Conservation (phyloP, 2,113 vertebrate species). For the Odocoileus hemionus region DNA sequence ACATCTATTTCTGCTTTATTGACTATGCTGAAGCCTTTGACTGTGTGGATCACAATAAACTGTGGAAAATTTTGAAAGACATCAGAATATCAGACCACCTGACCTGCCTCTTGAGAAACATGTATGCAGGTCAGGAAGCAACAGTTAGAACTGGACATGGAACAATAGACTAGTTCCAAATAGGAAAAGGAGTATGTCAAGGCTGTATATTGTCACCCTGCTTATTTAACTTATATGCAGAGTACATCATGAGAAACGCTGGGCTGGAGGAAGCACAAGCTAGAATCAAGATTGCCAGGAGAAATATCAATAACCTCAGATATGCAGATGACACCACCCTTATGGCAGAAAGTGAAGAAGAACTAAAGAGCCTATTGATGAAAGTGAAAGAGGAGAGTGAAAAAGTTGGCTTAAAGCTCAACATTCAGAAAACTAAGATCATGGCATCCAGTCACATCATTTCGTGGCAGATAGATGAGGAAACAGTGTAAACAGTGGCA, state of each 20-base stretch:
- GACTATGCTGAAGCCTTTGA: not conserved
- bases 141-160: not conserved
- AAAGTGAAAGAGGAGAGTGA: not conserved
- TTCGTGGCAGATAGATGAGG: not conserved
- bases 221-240: not conserved
- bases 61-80: not conserved
- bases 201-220: not conserved
- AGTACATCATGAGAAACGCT: not conserved
- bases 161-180: not conserved
- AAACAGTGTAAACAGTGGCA: not conserved
- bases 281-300: not conserved
- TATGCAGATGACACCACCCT: not conserved
- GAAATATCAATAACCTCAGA: not conserved
- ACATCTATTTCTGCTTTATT: not conserved
- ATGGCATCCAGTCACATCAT: not conserved
- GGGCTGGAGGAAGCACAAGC: not conserved
- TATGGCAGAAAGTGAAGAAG: not conserved
- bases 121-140: not conserved
- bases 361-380: not conserved
- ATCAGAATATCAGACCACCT: not conserved
- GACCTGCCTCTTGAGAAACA: not conserved
- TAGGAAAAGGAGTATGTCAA: rapidly evolving
- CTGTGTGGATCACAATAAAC: not conserved
- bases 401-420: not conserved
- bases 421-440: not conserved